A percentile compares a stretch with the other conserved stretches of the same genome.
Conservation (phyloP, 2,888 invertebrate genomes). For the Spicauda simplicius region DNA sequence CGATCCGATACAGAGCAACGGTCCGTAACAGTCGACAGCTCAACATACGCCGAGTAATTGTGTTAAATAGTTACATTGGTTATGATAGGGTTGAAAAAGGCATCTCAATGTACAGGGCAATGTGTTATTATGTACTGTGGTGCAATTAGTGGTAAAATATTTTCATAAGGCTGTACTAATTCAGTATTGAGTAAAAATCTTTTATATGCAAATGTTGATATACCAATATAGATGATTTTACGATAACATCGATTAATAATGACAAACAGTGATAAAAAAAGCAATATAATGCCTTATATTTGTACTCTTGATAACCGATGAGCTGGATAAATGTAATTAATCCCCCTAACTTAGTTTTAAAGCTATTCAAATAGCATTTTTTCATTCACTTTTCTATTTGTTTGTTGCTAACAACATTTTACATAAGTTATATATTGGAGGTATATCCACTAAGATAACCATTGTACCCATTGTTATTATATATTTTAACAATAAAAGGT, state of each 20-base stretch:
- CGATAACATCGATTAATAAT: background rate
- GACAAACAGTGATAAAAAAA: constrained; percentile 17
- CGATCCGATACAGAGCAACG: background rate
- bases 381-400: background rate
- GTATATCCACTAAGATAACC: background rate
- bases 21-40: background rate
- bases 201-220: constrained; percentile 10
- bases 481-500: background rate
- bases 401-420: background rate
- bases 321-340: constrained; percentile 29
- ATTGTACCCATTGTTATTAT: background rate
- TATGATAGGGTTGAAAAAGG: background rate
- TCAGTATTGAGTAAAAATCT: constrained; percentile 10
- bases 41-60: background rate
- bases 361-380: constrained; percentile 19
- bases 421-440: background rate
- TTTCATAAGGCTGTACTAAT: constrained; percentile 3
- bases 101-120: background rate
- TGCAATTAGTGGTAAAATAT: background rate
- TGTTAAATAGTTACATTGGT: background rate
- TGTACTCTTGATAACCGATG: constrained; percentile 11
- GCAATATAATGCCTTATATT: constrained; percentile 31
- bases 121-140: background rate
- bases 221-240: constrained; percentile 17
- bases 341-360: constrained; percentile 17